Conservation (phyloP, 1,140 invertebrate genomes). For the Holotrichia oblita region DNA sequence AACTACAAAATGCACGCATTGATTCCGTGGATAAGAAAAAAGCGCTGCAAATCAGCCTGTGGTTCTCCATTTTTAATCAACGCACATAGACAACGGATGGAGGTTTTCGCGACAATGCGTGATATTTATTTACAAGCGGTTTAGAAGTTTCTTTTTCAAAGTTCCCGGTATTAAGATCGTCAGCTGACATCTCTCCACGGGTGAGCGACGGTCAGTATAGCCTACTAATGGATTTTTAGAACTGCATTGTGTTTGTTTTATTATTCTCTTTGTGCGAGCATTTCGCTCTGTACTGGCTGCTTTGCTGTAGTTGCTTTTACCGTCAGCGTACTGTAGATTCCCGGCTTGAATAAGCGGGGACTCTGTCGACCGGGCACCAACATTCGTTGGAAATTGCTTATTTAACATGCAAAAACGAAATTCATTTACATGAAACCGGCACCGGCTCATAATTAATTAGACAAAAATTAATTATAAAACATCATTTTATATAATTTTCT, state of each 20-base stretch:
- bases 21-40: not conserved
- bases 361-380: not conserved
- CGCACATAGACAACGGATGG: not conserved
- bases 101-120: constrained; percentile 12
- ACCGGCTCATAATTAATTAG: constrained; percentile 26
- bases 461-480: constrained; percentile 25
- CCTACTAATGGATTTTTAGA: constrained; percentile 31
- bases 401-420: constrained; percentile 23
- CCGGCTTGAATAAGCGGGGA: not conserved
- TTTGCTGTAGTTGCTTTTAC: not conserved
- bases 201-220: constrained; percentile 26
- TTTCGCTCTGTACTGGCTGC: constrained; percentile 6
- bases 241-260: constrained; percentile 33
- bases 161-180: constrained; percentile 30
- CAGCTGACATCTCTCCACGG: constrained; percentile 28
- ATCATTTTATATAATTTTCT: constrained; percentile 3
- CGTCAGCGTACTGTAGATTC: not conserved
- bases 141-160: constrained; percentile 27
- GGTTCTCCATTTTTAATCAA: not conserved
- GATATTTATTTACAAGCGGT: constrained; percentile 30
- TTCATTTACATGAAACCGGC: constrained; percentile 26
- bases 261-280: constrained; percentile 28
- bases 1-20: not conserved
- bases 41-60: constrained; percentile 6
- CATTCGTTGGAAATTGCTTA: constrained; percentile 9